Evolutionary conservation across 1,140 invertebrate species (phyloP).

Genomic region (Eumaeus atala): DNA sequence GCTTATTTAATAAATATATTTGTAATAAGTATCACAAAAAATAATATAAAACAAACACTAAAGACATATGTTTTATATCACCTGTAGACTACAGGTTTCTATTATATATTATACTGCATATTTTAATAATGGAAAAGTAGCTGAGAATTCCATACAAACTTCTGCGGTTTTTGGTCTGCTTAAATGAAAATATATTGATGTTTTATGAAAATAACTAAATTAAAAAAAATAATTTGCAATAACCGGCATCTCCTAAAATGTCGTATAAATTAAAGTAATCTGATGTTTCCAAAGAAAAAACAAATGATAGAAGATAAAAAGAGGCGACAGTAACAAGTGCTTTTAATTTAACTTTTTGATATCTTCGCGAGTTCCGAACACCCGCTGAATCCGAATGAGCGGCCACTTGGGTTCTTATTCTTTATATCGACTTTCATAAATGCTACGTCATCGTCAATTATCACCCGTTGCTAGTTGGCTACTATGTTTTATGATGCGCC

Average conservation of each 20-base stretch:
- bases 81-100: no score
- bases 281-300: conserved; percentile 22
- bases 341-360: conserved; percentile 38
- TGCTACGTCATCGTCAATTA: neutral
- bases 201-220: no score
- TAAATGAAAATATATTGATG: no score
- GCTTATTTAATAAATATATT: no score
- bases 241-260: neutral
- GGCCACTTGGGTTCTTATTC: neutral
- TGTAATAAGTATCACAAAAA: no score
- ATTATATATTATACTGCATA: no score
- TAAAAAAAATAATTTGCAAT: neutral
- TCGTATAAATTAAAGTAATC: conserved; percentile 10
- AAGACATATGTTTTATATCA: no score
- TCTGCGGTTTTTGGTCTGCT: no score
- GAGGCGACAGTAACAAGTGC: conserved; percentile 33
- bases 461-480: neutral
- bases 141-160: no score
- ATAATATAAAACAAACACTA: no score
- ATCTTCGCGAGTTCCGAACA: conserved; percentile 31
- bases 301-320: conserved; percentile 31
- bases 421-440: neutral
- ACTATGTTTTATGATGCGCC: no score
- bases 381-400: conserved; percentile 33
- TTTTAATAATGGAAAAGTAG: no score